These are phyloP conservation scores for Papilio xuthus DNA, from an alignment of 1,140 invertebrate genomes.

Conservation along the genomic window DNA sequence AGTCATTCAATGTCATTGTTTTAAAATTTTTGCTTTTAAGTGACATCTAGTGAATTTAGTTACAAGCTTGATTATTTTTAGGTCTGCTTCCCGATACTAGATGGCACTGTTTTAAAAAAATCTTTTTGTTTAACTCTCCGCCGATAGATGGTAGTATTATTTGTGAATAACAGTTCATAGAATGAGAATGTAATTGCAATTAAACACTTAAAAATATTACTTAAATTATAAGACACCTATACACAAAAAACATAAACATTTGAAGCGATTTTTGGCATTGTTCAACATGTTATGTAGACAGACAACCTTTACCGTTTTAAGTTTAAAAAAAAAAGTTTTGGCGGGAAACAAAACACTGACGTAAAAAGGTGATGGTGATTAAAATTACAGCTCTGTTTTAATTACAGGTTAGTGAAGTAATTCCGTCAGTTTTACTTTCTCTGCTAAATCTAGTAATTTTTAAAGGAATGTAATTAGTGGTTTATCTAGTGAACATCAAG, in stretches of 20 bases:
- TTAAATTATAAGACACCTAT: neutral
- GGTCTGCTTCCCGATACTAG: constrained; percentile 42
- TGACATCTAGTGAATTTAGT: constrained; percentile 20
- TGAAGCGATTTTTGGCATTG: neutral
- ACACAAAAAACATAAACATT: neutral
- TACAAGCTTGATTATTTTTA: neutral
- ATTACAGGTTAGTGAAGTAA: neutral
- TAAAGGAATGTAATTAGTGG: too few species aligned
- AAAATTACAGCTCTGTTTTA: neutral
- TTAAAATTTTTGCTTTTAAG: neutral
- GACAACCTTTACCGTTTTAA: neutral
- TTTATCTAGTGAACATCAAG: too few species aligned
- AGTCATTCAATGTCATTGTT: too few species aligned
- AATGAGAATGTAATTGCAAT: neutral
- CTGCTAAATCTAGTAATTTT: too few species aligned
- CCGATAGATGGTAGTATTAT: neutral
- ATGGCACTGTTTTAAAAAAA: constrained; percentile 40
- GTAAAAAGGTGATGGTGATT: neutral
- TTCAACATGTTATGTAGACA: neutral
- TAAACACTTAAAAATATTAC: neutral
- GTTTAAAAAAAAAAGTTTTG: constrained; percentile 27
- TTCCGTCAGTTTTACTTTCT: too few species aligned
- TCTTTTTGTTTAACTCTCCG: neutral
- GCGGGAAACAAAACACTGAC: constrained; percentile 43
- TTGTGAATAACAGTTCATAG: neutral